Evolutionary conservation across 2,888 invertebrate species (phyloP), one percentile per base, ranked within the genome.

Genomic region (Orthonychiurus folsomi): DNA sequence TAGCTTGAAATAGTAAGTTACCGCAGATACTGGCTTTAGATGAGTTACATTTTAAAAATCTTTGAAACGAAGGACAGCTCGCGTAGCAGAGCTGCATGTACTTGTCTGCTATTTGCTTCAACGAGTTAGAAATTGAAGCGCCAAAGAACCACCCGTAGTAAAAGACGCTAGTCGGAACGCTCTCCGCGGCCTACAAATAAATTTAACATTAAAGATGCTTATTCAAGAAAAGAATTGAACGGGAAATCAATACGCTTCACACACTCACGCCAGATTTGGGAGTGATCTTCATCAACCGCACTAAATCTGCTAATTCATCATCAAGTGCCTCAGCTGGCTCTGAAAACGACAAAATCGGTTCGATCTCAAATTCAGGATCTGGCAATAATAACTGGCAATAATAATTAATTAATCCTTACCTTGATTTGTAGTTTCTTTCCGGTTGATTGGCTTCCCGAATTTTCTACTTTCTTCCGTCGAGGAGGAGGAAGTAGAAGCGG

Each of bases 361-460:
- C 23, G 52, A 20, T 9, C n/a, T 52, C 23, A 20, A 52, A n/a
- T 21, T 55, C 55, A 21, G 15, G n/a, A n/a, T n/a, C n/a, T n/a
- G n/a, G n/a, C n/a, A n/a, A n/a, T n/a, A n/a, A n/a, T n/a, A n/a
- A n/a, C n/a, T n/a, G n/a, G n/a, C n/a, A n/a, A n/a, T n/a, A n/a
- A n/a, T n/a, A n/a, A n/a, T n/a, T n/a, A n/a, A n/a, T n/a, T n/a
- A n/a, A n/a, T n/a, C n/a, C n/a, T n/a, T n/a, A n/a, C n/a, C n/a
- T 91, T 92, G 12, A 15, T 12, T 12, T 48, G 12, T n/a, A n/a
- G 48, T 48, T 48, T 48, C 48, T 48, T 48, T 48, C 48, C 48
- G n/a, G 48, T n/a, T 48, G n/a, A n/a, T n/a, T n/a, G n/a, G n/a
- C n/a, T n/a, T n/a, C n/a, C n/a, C n/a, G n/a, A n/a, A n/a, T n/a